Base-by-base conservation (phyloP, 2,888 invertebrate genomes). In the Axea sp. region DNA sequence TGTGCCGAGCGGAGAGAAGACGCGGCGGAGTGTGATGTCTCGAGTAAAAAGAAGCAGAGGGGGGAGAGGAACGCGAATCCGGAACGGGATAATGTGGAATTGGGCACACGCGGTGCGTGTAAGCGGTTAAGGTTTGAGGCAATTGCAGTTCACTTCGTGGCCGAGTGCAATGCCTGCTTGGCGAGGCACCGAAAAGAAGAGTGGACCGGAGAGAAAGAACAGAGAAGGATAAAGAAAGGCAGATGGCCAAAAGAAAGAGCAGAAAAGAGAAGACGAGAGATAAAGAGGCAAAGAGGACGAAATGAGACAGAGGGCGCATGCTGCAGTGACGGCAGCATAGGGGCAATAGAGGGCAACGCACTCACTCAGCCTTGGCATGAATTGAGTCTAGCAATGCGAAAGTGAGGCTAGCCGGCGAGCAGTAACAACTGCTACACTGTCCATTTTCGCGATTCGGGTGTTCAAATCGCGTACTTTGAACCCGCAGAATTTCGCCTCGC, bases 281-380 rank as follows among this genome's bases (percentile, higher is more conserved):
- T 1, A 14, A 47, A 64, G 31, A 62, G 31, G 51, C 51, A n/a
- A 7, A 28, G 43, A 9, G 26, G 28, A 11, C 37, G 3, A 28
- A 43, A 31, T 35, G 49, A 37, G 62, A 62, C 33, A n/a, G 57
- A 47, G 15, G 45, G 41, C 53, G 74, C 78, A 77, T 77, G 77
- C 78, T 72, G 78, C 83, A 80, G 78, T 81, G 81, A 82, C 82
- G 80, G 78, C 81, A 64, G 84, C 80, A 85, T 85, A 86, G 85
- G 86, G 86, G 86, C 85, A 85, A 84, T 84, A 82, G 87, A 85
- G 87, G 87, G 86, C 87, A 87, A 87, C 85, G 87, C 86, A 87
- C 87, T 85, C 87, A 80, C 84, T 85, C 86, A 87, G 87, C 87
- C 87, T 87, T 87, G 87, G 87, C 87, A 87, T 85, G 86, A 87